A percentile compares a stretch with the other conserved stretches of the same genome.
phyloP scores from a whole-genome alignment of 1,140 invertebrate genomes.

The Brachionus asplanchnoidis region DNA sequence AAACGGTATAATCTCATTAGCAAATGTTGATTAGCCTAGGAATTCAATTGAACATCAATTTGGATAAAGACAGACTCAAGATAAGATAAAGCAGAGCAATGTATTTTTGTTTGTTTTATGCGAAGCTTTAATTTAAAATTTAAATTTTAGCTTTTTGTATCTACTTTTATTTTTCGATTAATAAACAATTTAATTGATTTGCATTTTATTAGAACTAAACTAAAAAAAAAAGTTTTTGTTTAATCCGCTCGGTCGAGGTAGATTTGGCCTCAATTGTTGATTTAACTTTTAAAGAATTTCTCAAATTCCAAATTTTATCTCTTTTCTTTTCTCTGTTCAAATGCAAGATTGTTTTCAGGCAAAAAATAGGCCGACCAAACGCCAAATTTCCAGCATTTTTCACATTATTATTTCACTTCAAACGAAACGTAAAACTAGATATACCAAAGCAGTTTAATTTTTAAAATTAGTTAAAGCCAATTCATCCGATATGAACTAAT shows the following conservation, averaged over 20 bases:
- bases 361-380: background rate
- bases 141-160: conserved; percentile 6
- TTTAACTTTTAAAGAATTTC: conserved; percentile 22
- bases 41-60: background rate
- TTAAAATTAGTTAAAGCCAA: background rate
- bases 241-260: background rate
- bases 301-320: conserved; percentile 21
- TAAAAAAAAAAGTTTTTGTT: background rate
- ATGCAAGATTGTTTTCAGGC: background rate
- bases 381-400: background rate
- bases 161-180: conserved; percentile 6
- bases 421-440: background rate
- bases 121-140: conserved; percentile 18
- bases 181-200: conserved; percentile 37
- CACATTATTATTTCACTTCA: conserved; percentile 23
- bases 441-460: background rate
- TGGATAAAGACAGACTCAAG: conserved; percentile 4
- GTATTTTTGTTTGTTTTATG: background rate
- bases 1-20: conserved; percentile 2
- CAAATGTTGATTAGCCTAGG: conserved; percentile 9
- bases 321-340: background rate
- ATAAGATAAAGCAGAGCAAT: conserved; percentile 15
- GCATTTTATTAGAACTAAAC: background rate
- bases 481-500: conserved; percentile 26
- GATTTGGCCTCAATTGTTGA: background rate